Evolutionary conservation across 2,888 invertebrate species (phyloP).

Genomic region (Troglohyphantes excavatus): DNA sequence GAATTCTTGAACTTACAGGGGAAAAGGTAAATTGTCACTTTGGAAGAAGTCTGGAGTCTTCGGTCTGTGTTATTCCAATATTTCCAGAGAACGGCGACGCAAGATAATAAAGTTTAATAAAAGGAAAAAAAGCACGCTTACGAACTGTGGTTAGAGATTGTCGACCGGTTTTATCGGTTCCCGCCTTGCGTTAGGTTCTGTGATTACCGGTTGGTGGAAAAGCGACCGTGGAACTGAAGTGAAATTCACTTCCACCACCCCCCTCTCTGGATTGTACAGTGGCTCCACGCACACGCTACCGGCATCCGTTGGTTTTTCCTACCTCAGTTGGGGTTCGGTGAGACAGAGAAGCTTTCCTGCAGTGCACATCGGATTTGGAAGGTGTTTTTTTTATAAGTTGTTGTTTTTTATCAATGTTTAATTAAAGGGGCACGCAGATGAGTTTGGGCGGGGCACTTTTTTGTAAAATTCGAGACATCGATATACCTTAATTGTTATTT

Average conservation of each 20-base stretch:
- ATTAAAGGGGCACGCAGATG: too few species aligned
- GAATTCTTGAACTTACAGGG: background rate
- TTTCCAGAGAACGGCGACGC: background rate
- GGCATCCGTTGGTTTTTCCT: background rate
- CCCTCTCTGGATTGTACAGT: background rate
- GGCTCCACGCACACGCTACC: conserved; percentile 6
- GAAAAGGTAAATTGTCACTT: background rate
- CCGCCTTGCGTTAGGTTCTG: background rate
- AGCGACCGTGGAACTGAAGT: background rate
- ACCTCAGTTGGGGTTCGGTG: background rate
- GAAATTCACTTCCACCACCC: background rate
- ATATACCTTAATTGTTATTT: too few species aligned
- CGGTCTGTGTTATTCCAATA: background rate
- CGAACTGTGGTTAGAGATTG: background rate
- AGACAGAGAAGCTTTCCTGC: background rate
- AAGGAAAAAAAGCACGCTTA: background rate
- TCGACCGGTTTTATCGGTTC: conserved; percentile 1
- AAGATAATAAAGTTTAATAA: background rate
- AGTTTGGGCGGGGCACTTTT: too few species aligned
- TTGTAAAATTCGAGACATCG: too few species aligned
- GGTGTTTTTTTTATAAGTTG: too few species aligned
- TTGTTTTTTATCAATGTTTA: too few species aligned
- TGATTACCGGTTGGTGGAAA: conserved; percentile 2
- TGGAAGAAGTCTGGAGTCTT: background rate
- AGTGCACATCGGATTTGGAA: background rate